Conservation (phyloP, 2,888 invertebrate genomes). For the Lepidocyrtoides sp. region DNA sequence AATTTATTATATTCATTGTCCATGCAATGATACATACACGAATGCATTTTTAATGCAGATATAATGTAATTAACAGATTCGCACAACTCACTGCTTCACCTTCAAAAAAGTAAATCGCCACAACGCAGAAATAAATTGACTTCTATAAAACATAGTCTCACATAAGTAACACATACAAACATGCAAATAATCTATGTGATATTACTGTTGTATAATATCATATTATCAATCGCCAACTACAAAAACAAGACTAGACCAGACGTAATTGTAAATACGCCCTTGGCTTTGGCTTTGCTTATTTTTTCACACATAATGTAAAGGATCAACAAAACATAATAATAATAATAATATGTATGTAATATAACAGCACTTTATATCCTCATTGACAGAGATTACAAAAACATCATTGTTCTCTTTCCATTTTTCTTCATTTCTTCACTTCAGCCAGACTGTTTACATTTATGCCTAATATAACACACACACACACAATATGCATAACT, state of each 20-base stretch:
- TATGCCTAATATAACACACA: no score
- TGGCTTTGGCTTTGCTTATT: conserved; percentile 49
- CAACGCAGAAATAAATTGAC: conserved; percentile 35
- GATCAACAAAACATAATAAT: not conserved
- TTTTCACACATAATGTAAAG: conserved; percentile 15
- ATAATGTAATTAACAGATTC: conserved; percentile 35
- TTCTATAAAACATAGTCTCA: no score
- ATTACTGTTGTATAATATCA: not conserved
- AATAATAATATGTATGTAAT: not conserved
- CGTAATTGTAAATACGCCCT: conserved; percentile 22
- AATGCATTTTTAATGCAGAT: conserved; percentile 7
- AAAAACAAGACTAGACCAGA: no score
- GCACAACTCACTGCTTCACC: conserved; percentile 33
- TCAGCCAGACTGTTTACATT: conserved; percentile 3
- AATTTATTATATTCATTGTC: not conserved
- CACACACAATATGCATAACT: not conserved
- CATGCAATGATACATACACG: not conserved
- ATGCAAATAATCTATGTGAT: no score
- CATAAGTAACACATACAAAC: no score
- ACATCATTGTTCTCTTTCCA: conserved; percentile 30
- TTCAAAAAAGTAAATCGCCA: conserved; percentile 33
- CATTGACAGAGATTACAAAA: conserved; percentile 29
- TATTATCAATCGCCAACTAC: no score
- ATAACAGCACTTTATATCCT: not conserved
- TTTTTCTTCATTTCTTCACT: not conserved